phyloP scores from a whole-genome alignment of 1,140 invertebrate species.

The Parapsyche elsis region DNA sequence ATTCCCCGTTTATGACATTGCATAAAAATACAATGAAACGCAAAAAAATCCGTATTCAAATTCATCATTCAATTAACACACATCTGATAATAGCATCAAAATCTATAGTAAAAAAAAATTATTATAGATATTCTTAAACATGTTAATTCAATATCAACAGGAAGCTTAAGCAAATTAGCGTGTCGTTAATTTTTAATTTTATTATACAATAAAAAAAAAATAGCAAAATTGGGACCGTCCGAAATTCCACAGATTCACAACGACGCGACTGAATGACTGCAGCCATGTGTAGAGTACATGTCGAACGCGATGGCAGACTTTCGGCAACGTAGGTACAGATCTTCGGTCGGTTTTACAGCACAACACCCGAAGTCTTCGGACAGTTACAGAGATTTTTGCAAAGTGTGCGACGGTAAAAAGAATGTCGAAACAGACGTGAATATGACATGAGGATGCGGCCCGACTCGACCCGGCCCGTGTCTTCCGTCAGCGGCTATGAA shows the following conservation, averaged over 20 bases:
- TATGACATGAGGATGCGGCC: conserved; percentile 18
- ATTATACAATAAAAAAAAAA: background rate
- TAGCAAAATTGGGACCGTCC: background rate
- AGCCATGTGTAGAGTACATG: no score
- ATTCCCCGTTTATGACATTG: no score
- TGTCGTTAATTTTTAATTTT: conserved; percentile 10
- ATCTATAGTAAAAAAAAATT: background rate
- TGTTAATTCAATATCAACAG: background rate
- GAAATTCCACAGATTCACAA: no score
- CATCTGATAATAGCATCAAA: background rate
- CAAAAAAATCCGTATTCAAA: background rate
- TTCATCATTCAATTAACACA: conserved; percentile 20
- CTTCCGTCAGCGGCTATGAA: conserved; percentile 17
- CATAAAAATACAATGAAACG: no score
- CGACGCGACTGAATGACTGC: no score
- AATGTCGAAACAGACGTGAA: conserved; percentile 1
- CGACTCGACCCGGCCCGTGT: background rate
- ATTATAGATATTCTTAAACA: background rate
- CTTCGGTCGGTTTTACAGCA: no score
- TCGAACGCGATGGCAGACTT: no score
- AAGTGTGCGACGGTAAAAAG: background rate
- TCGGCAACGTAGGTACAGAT: no score
- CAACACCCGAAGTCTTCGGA: no score
- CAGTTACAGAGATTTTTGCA: no score
- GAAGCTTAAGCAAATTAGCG: conserved; percentile 17